Conservation (phyloP, 64 coral and sea anemone species). For the Trachythela sp. region DNA sequence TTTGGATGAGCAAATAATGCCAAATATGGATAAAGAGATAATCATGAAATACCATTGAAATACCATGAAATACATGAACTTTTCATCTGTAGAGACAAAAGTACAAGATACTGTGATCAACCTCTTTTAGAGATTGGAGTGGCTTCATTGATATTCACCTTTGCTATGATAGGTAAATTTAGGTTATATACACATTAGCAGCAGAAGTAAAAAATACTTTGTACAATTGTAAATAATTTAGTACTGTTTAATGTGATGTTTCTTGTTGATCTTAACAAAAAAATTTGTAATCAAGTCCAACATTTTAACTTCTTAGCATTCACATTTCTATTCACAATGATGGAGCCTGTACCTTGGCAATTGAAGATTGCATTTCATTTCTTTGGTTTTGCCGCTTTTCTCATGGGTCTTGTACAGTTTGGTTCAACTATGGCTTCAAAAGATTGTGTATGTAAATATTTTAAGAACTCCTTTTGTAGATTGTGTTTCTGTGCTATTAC, state of each 20-base stretch:
- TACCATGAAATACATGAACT: not conserved
- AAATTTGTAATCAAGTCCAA: too few species aligned
- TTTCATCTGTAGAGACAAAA: conserved; percentile 38
- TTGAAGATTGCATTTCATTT: conserved; percentile 99
- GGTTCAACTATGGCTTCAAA: conserved; percentile 71
- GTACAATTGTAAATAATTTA: too few species aligned
- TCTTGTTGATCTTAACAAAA: too few species aligned
- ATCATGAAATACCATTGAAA: too few species aligned
- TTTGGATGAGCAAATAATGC: too few species aligned
- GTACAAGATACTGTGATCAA: conserved; percentile 67
- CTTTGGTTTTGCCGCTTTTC: conserved; percentile 95
- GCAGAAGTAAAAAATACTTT: too few species aligned
- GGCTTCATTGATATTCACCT: conserved; percentile 82
- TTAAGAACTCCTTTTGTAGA: too few species aligned
- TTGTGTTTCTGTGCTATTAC: too few species aligned
- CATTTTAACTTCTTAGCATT: conserved; percentile 55
- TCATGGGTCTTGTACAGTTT: conserved; percentile 92
- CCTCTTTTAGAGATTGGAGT: conserved; percentile 81
- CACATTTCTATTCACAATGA: conserved; percentile 85
- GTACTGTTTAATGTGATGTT: too few species aligned
- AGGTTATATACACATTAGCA: not conserved
- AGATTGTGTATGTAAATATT: conserved; percentile 67
- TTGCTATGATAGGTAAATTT: conserved; percentile 92
- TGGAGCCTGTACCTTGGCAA: conserved; percentile 99
- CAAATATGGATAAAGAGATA: too few species aligned